Conservation (phyloP, 2,113 vertebrate genomes). For the Otis tarda region DNA sequence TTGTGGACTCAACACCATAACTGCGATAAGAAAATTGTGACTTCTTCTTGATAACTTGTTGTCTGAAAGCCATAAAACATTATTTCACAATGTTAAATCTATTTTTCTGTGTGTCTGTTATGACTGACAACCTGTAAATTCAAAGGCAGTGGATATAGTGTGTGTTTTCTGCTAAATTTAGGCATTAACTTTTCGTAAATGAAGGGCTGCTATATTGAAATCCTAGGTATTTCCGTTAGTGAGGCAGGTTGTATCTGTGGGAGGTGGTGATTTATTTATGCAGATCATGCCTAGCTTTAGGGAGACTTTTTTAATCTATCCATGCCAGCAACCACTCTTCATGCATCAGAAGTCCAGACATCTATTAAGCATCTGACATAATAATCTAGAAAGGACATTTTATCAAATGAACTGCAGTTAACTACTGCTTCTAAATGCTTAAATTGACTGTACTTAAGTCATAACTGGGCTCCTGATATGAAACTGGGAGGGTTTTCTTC, state of each 20-base stretch:
- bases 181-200: background rate
- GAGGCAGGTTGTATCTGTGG: background rate
- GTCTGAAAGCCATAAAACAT: background rate
- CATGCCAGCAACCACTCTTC: background rate
- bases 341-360: background rate
- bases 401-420: background rate
- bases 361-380: constrained; percentile 2
- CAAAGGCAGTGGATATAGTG: background rate
- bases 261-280: constrained; percentile 8
- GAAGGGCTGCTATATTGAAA: background rate
- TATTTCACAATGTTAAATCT: constrained; percentile 11
- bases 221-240: background rate
- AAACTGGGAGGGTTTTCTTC: background rate
- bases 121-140: constrained; percentile 18
- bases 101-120: background rate
- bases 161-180: background rate
- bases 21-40: background rate
- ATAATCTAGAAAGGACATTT: constrained; percentile 29
- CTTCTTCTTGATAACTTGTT: constrained; percentile 18
- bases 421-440: constrained; percentile 19
- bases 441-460: background rate
- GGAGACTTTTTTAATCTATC: background rate
- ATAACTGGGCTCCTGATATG: background rate
- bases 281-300: background rate
- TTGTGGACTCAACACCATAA: background rate